phyloP scores from a whole-genome alignment of 2,113 vertebrate species.

The Telmatochromis brachygnathus region DNA sequence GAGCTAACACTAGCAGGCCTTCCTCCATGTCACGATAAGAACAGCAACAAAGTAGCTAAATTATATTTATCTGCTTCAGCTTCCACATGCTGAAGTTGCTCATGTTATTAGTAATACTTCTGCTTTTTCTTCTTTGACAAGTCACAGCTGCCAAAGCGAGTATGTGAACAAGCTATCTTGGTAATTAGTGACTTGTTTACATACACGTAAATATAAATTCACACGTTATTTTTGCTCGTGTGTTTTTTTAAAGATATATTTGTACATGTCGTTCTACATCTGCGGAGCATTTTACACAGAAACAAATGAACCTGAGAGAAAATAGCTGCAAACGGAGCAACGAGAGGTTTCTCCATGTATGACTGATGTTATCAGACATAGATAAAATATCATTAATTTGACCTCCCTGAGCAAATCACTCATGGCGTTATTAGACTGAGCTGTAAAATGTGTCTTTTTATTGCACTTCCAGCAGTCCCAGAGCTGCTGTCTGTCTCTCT shows the following conservation, averaged over 20 bases:
- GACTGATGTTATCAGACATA: not conserved
- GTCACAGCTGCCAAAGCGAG: not conserved
- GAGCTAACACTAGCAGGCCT: not conserved
- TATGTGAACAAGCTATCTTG: not conserved
- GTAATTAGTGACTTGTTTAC: not conserved
- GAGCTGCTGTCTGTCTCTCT: not conserved
- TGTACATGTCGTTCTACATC: not conserved
- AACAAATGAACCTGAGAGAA: not conserved
- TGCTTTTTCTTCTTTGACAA: not conserved
- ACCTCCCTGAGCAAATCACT: not conserved
- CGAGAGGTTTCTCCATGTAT: rapidly evolving
- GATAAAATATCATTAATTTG: not conserved
- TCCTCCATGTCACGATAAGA: not conserved
- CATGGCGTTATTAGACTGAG: not conserved
- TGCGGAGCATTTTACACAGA: not conserved
- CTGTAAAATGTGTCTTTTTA: not conserved
- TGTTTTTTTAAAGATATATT: not conserved
- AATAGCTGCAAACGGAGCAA: not conserved
- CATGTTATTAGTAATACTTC: not conserved
- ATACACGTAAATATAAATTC: not conserved
- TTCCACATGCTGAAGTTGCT: not conserved
- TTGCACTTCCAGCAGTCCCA: not conserved
- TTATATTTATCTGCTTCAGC: not conserved
- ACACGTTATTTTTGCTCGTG: not conserved
- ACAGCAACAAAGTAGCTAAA: not conserved